phyloP scores from a whole-genome alignment of 1,140 invertebrate species.

The Anastrepha ludens region DNA sequence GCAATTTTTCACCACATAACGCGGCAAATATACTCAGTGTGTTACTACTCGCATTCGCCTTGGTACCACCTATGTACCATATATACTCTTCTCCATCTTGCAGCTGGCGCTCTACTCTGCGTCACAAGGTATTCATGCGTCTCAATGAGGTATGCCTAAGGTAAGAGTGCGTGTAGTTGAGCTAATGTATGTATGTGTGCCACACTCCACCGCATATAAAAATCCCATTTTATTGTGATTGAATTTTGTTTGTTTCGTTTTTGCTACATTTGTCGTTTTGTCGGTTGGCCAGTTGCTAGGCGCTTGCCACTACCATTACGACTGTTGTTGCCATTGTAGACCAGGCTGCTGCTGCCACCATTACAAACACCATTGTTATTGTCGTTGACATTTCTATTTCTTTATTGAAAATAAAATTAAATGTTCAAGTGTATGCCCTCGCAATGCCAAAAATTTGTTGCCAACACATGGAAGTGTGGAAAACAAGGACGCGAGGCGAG shows the following conservation, averaged over 20 bases:
- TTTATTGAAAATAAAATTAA: conserved; percentile 46
- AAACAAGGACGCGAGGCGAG: background rate
- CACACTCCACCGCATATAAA: background rate
- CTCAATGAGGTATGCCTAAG: background rate
- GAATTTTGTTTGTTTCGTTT: background rate
- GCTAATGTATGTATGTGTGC: background rate
- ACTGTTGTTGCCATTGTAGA: background rate
- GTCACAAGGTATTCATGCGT: background rate
- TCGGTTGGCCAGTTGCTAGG: background rate
- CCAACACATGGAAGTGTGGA: background rate
- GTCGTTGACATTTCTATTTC: conserved; percentile 23
- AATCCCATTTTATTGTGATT: conserved; percentile 42
- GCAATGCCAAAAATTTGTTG: background rate
- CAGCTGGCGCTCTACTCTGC: no score
- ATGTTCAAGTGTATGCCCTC: background rate
- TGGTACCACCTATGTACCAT: no score
- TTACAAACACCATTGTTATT: conserved; percentile 33
- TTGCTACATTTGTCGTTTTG: background rate
- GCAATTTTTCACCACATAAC: conserved; percentile 2
- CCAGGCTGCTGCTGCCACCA: background rate
- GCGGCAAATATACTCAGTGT: no score
- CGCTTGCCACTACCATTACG: background rate
- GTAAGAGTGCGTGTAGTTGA: background rate
- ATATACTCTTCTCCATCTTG: no score
- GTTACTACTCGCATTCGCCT: no score